phyloP scores from a whole-genome alignment of 2,113 vertebrate species.

The Stigmatopora argus region DNA sequence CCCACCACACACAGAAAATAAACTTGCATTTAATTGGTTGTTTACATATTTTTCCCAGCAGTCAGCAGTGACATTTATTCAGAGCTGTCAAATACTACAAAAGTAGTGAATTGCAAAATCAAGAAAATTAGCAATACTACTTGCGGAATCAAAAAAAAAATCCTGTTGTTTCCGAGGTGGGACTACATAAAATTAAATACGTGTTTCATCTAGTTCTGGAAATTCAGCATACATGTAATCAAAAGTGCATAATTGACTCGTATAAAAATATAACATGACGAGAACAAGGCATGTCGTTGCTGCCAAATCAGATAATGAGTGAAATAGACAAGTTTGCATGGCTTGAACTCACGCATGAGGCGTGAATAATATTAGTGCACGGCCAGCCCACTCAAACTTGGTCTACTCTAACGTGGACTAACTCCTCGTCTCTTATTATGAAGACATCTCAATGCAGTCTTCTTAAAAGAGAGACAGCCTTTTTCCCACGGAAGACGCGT shows the following conservation, averaged over 20 bases:
- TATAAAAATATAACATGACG: background rate
- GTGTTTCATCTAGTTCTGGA: no score
- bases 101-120: no score
- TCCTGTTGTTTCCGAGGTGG: no score
- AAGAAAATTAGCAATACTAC: no score
- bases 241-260: background rate
- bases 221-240: background rate
- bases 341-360: slow-evolving; percentile 40
- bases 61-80: no score
- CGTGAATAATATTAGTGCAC: slow-evolving; percentile 37
- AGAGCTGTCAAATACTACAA: no score
- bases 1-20: no score
- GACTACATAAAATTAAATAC: no score
- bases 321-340: slow-evolving; percentile 42
- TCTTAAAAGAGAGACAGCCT: background rate
- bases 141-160: no score
- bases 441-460: background rate
- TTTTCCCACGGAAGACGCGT: background rate
- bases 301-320: slow-evolving; percentile 28
- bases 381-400: slow-evolving; percentile 21
- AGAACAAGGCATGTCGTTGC: slow-evolving; percentile 21
- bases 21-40: no score
- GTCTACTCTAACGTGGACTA: slow-evolving; percentile 13
- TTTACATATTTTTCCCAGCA: no score
- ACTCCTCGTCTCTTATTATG: background rate